Evolutionary conservation across 2,113 vertebrate species (phyloP).

Genomic region (Leuciscus idus): DNA sequence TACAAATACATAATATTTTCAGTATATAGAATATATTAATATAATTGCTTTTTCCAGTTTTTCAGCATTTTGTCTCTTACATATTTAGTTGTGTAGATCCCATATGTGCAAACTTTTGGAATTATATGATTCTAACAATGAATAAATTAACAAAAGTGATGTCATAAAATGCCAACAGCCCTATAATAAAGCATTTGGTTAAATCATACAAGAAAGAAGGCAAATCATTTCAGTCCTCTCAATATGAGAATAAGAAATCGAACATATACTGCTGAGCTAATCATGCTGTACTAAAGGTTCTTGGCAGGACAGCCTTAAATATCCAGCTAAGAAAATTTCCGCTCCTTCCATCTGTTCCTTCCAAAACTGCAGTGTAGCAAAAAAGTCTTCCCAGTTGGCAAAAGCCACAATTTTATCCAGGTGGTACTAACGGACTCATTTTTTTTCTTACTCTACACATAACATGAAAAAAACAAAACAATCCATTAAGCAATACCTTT

Average conservation of each 20-base stretch:
- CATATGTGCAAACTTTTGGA: not conserved
- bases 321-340: slow-evolving; percentile 64
- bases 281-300: slow-evolving; percentile 54
- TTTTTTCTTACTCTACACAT: not conserved
- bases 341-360: slow-evolving; percentile 65
- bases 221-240: slow-evolving; percentile 10
- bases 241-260: slow-evolving; percentile 38
- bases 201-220: slow-evolving; percentile 19
- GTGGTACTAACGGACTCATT: not conserved
- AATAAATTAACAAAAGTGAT: slow-evolving; percentile 4
- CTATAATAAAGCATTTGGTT: slow-evolving; percentile 45
- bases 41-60: not conserved
- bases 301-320: slow-evolving; percentile 67
- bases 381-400: slow-evolving; percentile 56
- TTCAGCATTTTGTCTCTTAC: not conserved
- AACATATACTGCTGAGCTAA: slow-evolving; percentile 41
- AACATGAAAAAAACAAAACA: not conserved
- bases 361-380: slow-evolving; percentile 61
- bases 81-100: not conserved
- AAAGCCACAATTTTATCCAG: slow-evolving; percentile 41
- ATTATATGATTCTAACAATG: not conserved
- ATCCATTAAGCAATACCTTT: slow-evolving; percentile 9
- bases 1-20: not conserved
- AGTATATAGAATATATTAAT: not conserved
- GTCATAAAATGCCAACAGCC: slow-evolving; percentile 23